Evolutionary conservation across 2,113 vertebrate species (phyloP).

Genomic region (Dolichallabes microphthalmus): DNA sequence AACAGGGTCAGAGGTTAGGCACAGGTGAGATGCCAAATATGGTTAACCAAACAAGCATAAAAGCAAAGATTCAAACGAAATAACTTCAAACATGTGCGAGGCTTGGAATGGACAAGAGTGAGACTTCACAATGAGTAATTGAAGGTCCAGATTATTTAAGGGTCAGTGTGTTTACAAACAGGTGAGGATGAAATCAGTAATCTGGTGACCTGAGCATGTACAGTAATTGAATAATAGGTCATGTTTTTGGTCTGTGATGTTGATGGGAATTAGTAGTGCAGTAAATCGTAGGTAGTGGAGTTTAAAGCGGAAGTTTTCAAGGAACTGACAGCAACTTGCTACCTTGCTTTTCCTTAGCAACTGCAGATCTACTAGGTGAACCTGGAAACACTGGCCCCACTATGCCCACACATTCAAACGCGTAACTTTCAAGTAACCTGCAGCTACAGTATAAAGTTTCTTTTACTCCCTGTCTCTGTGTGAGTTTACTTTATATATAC

Average conservation of each 20-base stretch:
- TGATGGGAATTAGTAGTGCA: not conserved
- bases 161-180: not conserved
- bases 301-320: not conserved
- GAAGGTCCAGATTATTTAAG: not conserved
- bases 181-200: not conserved
- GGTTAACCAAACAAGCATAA: not conserved
- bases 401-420: not conserved
- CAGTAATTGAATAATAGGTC: not conserved
- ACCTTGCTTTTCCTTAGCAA: not conserved
- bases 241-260: not conserved
- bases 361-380: not conserved
- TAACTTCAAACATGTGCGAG: not conserved
- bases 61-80: not conserved
- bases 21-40: not conserved
- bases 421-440: not conserved
- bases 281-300: not conserved
- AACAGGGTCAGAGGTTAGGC: not conserved
- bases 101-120: not conserved
- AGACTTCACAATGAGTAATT: not conserved
- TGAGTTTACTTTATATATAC: not conserved
- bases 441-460: not conserved
- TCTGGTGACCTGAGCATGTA: not conserved
- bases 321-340: too few species aligned
- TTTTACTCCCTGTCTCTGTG: not conserved
- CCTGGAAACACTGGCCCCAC: not conserved